A percentile compares a stretch with the other conserved stretches of the same genome.
Evolutionary conservation across 2,113 vertebrate species (phyloP).

Genomic region (Anas platyrhynchos): DNA sequence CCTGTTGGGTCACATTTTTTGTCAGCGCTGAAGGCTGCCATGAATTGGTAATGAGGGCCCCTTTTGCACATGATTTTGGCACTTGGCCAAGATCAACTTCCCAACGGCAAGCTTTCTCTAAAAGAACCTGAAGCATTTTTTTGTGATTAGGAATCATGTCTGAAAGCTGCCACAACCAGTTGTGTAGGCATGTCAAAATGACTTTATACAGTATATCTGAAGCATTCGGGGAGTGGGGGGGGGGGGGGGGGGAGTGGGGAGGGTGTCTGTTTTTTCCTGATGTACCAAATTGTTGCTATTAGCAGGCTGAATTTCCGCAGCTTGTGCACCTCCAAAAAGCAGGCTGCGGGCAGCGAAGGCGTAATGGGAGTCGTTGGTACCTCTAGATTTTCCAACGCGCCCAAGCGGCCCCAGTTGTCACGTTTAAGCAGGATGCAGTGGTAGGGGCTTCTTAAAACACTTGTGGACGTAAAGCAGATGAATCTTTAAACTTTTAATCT

Average conservation of each 20-base stretch:
- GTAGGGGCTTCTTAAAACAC: conserved; percentile 58
- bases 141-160: conserved; percentile 78
- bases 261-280: conserved; percentile 11
- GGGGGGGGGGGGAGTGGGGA: neutral
- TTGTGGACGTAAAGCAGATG: conserved; percentile 70
- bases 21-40: conserved; percentile 84
- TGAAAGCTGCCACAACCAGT: conserved; percentile 81
- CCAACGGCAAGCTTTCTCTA: conserved; percentile 82
- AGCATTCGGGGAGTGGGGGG: neutral
- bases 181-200: conserved; percentile 82
- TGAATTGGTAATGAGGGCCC: conserved; percentile 87
- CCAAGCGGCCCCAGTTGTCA: conserved; percentile 63
- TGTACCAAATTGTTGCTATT: conserved; percentile 69
- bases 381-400: conserved; percentile 65
- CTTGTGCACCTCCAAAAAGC: conserved; percentile 53
- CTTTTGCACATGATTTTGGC: conserved; percentile 86
- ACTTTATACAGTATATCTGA: conserved; percentile 81
- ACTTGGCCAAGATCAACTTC: conserved; percentile 87
- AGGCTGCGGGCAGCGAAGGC: conserved; percentile 32
- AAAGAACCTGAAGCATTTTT: conserved; percentile 82
- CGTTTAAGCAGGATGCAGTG: conserved; percentile 49
- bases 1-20: conserved; percentile 89
- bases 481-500: conserved; percentile 75
- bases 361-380: conserved; percentile 45
- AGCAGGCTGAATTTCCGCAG: conserved; percentile 59